A percentile compares a stretch with the other conserved stretches of the same genome.
Conservation (phyloP, 2,113 vertebrate genomes). For the Eubucco bourcierii region DNA sequence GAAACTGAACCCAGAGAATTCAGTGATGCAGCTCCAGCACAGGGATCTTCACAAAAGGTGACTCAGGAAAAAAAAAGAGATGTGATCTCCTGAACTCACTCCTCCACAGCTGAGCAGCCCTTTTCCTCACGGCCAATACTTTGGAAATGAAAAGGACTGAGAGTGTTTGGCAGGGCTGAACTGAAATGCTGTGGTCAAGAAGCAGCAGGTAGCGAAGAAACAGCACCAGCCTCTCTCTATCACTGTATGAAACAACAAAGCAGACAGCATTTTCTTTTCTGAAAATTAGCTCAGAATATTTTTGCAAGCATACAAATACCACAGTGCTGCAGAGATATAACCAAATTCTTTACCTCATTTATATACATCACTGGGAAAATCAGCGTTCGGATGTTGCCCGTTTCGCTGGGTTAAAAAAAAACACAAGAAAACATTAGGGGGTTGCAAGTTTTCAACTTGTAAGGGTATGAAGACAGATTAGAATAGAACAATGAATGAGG, state of each 20-base stretch:
- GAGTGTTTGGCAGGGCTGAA: neutral
- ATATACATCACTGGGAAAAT: conserved; percentile 90
- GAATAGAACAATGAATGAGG: accelerated
- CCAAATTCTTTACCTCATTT: conserved; percentile 84
- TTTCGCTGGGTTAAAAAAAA: conserved; percentile 77
- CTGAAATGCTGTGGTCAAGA: neutral
- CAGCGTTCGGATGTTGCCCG: conserved; percentile 80
- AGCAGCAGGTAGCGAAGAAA: neutral
- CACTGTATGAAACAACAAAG: neutral
- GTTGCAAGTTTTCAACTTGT: neutral
- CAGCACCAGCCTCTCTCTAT: neutral
- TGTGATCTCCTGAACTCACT: neutral
- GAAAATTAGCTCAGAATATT: neutral
- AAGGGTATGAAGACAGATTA: neutral
- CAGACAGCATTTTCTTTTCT: neutral
- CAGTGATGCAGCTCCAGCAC: neutral
- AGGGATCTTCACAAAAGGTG: neutral
- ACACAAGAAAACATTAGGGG: accelerated
- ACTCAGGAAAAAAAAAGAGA: neutral
- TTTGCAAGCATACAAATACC: neutral
- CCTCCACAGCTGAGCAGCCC: neutral
- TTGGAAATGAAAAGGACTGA: neutral
- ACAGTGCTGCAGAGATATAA: neutral
- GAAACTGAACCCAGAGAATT: neutral
- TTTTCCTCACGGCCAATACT: neutral